Base-by-base conservation (phyloP, 2,113 vertebrate species). In the Passer domesticus region DNA sequence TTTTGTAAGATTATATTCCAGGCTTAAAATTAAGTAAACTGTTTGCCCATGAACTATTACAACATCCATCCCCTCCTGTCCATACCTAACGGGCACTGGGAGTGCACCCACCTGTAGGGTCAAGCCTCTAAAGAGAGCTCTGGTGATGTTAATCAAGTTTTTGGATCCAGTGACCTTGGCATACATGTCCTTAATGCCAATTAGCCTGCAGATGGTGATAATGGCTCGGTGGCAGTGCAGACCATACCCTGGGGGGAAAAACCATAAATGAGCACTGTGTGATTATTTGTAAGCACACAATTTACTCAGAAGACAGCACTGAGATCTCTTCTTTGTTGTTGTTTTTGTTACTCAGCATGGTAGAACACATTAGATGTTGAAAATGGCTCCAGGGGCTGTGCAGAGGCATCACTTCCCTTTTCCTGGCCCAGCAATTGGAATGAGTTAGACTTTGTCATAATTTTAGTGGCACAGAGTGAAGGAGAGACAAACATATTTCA, bases 161-260 rank as follows among this genome's bases (percentile, higher is more conserved):
- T 96, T 64, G 0, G 99, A 99, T 19, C 99, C 99, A 7, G 98
- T 96, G 47, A 99, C 97, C 94, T 98, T 99, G 81, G 99, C 99
- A 20, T 99, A 99, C 98, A 99, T 97, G 97, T 99, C 99, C 97
- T 98, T 90, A 77, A 99, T 98, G 13, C 99, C 99, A 33, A 99
- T 99, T 49, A 99, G 98, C 69, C 97, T 99, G 96, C 99, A 99
- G 63, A 99, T 92, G 66, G 99, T 99, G 95, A 99, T 99, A 95
- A 99, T 97, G 7, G 99, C 99, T 46, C 99, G 97, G 94, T 99
- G 99, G 96, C 99, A 99, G 93, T 4, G 98, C 47, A 99, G 98
- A 63, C 99, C 99, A 14, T 99, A 98, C 16, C 99, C 99, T 99
- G 93, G 41, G 67, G 63, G 56, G 10, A 31, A 28, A 41, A 31